Conservation (phyloP, 2,888 invertebrate species). For the Hyppa rectilinea region DNA sequence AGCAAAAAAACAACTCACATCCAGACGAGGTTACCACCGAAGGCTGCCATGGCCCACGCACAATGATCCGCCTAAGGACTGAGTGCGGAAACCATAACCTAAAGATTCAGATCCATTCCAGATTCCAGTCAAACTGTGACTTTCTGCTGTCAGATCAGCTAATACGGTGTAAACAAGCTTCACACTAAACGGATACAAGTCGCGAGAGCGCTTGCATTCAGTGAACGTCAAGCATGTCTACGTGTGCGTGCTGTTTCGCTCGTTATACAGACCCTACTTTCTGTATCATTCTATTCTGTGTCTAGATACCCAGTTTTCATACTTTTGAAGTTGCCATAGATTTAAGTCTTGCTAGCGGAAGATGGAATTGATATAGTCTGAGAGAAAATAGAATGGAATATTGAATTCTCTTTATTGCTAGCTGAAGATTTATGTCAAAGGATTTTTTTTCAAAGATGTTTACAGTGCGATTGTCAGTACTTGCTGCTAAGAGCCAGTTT, state of each 20-base stretch:
- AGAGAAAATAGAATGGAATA: slow-evolving; percentile 41
- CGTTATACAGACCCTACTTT: background rate
- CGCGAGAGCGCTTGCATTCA: background rate
- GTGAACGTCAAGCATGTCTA: background rate
- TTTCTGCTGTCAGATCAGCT: background rate
- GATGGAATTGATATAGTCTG: slow-evolving; percentile 40
- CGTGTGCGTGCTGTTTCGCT: no score
- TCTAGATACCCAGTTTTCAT: slow-evolving; percentile 21
- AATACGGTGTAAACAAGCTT: background rate
- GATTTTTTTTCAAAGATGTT: background rate
- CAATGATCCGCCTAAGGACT: no score
- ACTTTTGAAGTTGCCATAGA: slow-evolving; percentile 35
- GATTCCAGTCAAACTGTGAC: no score
- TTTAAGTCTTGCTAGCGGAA: slow-evolving; percentile 35
- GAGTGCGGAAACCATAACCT: no score
- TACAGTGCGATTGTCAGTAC: background rate
- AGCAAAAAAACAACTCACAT: no score
- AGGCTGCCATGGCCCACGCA: no score
- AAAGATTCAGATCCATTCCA: no score
- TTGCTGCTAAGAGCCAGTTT: slow-evolving; percentile 16
- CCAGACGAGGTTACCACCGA: no score
- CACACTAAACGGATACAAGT: background rate
- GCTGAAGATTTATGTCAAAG: slow-evolving; percentile 20
- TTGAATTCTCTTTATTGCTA: slow-evolving; percentile 45
- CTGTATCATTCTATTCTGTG: background rate